phyloP scores from a whole-genome alignment of 2,113 vertebrate genomes.

The Coryphaenoides rupestris region DNA sequence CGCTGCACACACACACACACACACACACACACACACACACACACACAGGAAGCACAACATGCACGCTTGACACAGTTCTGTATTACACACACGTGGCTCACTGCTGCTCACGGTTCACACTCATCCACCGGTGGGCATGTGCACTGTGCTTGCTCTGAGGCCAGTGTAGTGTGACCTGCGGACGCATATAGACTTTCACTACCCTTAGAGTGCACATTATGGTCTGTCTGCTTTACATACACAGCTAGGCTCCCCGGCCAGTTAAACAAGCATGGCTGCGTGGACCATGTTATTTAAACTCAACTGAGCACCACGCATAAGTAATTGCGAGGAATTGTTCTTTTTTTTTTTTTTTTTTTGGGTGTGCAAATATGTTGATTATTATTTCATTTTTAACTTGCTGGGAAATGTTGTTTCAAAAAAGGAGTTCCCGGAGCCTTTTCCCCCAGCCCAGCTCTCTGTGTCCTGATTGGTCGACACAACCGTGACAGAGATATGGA shows the following conservation, averaged over 20 bases:
- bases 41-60: too few species aligned
- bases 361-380: too few species aligned
- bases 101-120: constrained; percentile 5
- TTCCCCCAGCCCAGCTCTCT: too few species aligned
- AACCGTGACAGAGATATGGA: too few species aligned
- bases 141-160: constrained; percentile 15
- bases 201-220: constrained; percentile 43
- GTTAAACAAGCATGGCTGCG: constrained; percentile 32
- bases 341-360: too few species aligned
- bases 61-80: too few species aligned
- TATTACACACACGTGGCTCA: too few species aligned
- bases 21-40: not conserved
- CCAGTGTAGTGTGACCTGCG: constrained; percentile 24
- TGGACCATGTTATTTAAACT: constrained; percentile 16
- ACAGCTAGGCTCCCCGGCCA: not conserved
- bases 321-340: too few species aligned
- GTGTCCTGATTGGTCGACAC: too few species aligned
- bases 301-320: not conserved
- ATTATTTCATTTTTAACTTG: too few species aligned
- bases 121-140: constrained; percentile 32
- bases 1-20: constrained; percentile 25
- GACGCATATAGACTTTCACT: constrained; percentile 32
- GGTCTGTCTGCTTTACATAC: constrained; percentile 34
- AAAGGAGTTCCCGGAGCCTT: too few species aligned
- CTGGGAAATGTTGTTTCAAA: too few species aligned